Evolutionary conservation across 2,888 invertebrate species (phyloP), one percentile per base, ranked within the genome.

Genomic region (Globia sparganii): DNA sequence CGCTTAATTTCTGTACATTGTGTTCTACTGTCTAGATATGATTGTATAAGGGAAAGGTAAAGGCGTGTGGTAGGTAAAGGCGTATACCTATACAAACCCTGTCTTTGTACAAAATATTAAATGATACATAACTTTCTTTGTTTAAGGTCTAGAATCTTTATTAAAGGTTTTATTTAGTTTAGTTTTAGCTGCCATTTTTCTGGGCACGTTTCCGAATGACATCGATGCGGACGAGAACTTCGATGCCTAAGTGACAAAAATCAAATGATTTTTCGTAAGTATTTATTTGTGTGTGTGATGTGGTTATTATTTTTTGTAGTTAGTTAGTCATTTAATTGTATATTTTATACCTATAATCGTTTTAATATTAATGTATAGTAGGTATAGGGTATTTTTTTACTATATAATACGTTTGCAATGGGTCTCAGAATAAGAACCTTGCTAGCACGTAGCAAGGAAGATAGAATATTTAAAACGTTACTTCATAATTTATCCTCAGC

Each of bases 381-480:
- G 11, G 53, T n/a, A 25, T 25, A n/a, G 25, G 25, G 11, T n/a
- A 11, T 4, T 53, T 53, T 53, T n/a, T 53, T 18, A 18, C 28
- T 15, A 6, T 6, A 8, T 31, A 61, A 31, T 21, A 21, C 9
- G 5, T 21, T 34, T 31, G 8, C 40, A 28, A 66, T n/a, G 25
- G 9, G 13, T 34, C n/a, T n/a, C 9, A 18, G 11, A 46, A 28
- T 18, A 71, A 31, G 8, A 53, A 40, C 18, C 8, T n/a, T 25
- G 21, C 18, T 28, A 8, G 31, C 6, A 28, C 37, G 5, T 25
- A 31, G 15, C 18, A 46, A 31, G 46, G 9, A 11, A 31, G 43
- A 46, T 15, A 25, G 25, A 72, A 77, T 62, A 31, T 71, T 59
- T 62, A 43, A 37, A 72, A 2, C 28, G 11, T 31, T 46, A 73